Evolutionary conservation across 2,888 invertebrate species (phyloP), one percentile per base, ranked within the genome.

Genomic region (Ashinkailepas kermadecensis): DNA sequence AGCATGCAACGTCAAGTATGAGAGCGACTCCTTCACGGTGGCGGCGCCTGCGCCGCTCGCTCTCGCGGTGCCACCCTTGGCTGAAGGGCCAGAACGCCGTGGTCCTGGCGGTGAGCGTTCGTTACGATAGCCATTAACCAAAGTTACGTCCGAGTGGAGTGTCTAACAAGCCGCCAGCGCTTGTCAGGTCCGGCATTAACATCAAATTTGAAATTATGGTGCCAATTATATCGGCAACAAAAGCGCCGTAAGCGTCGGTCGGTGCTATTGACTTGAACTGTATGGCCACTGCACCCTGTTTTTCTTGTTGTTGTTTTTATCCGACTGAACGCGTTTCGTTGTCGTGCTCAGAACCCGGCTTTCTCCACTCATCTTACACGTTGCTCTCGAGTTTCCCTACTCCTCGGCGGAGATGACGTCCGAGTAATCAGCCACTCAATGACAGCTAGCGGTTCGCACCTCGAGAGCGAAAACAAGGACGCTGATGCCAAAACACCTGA

Each of bases 151-250:
- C 67, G 67, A n/a, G 9, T 25, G 13, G 12, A 6, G 67, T 2
- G 25, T 25, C 67, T 67, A 67, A 67, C 67, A 67, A 67, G 67
- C 67, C 25, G 6, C 67, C 2, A 8, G 67, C 9, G n/a, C 25
- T 11, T 6, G 8, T 39, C 65, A 23, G 25, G 11, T 11, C 9
- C 67, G 25, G 67, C 10, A 67, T 67, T 67, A 67, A 67, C 67
- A 67, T 67, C 25, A 67, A 8, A 23, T 25, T 0, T 12, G 9
- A n/a, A 67, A 25, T 67, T 67, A 67, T 25, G 67, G 25, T 25
- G 12, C 67, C 67, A 67, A 67, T 67, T 67, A 67, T 67, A 67
- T 67, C 67, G 67, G 13, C 67, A 25, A 67, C 67, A 67, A 67
- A 67, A 25, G 25, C n/a, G 13, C 25, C 25, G 67, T 67, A 25